phyloP scores from a whole-genome alignment of 2,797 vertebrate genomes.

The Manis crassicaudata region DNA sequence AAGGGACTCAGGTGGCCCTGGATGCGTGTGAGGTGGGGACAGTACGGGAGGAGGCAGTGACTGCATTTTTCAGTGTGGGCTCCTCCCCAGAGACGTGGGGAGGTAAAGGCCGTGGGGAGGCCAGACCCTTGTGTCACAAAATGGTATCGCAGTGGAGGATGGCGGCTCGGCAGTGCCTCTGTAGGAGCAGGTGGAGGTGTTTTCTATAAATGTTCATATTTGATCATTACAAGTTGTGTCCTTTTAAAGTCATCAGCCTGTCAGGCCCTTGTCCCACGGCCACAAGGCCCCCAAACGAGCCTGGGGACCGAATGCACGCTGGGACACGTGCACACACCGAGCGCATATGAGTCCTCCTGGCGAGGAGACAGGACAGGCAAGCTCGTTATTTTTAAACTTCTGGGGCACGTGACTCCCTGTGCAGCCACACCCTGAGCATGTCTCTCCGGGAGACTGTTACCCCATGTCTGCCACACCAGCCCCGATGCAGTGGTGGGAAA shows the following conservation, averaged over 20 bases:
- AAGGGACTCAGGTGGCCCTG: conserved; percentile 61
- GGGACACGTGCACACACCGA: rapidly evolving
- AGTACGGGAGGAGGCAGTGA: background rate
- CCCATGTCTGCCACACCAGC: rapidly evolving
- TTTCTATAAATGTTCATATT: conserved; percentile 78
- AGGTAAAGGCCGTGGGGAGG: conserved; percentile 65
- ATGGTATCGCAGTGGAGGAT: conserved; percentile 58
- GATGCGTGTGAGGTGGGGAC: conserved; percentile 49
- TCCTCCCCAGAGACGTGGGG: conserved; percentile 53
- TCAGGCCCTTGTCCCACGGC: conserved; percentile 58
- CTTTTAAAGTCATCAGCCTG: conserved; percentile 56
- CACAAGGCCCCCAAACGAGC: background rate
- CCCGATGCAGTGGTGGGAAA: rapidly evolving
- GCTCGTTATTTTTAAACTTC: rapidly evolving
- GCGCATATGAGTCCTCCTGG: rapidly evolving
- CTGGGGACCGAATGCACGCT: rapidly evolving
- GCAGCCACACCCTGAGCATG: rapidly evolving
- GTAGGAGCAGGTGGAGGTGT: conserved; percentile 66
- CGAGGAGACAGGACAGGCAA: rapidly evolving
- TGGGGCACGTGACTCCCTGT: rapidly evolving
- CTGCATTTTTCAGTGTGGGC: conserved; percentile 43
- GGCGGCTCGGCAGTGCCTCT: conserved; percentile 69
- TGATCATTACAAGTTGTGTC: conserved; percentile 77
- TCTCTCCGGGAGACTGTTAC: background rate
- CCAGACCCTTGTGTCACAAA: conserved; percentile 65